Base-by-base conservation (phyloP, 2,888 invertebrate species). In the Agriopis aurantiaria region DNA sequence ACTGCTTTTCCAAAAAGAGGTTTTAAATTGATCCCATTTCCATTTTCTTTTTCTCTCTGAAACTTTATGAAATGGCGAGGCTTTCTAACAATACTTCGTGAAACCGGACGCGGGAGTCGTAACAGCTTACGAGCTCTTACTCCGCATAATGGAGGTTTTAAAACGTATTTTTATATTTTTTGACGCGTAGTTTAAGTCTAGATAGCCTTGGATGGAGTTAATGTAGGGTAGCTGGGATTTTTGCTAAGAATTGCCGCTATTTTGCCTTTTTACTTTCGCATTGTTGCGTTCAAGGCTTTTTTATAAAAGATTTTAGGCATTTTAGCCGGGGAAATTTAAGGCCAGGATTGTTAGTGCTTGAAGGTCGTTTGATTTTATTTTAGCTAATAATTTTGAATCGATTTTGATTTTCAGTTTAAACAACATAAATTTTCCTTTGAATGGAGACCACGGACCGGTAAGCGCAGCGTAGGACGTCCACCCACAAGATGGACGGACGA, bases 151-250 rank as follows among this genome's bases (percentile, higher is more conserved):
- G 73, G 66, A 65, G 72, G 71, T 72, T 76, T 76, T 75, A 75
- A 76, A 72, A 61, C 69, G 72, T 73, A 75, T 73, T 76, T 76
- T 76, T 72, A 76, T 76, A 76, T 76, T 75, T 75, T 75, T 71
- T 71, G 70, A 71, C 65, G 71, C 71, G 67, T 72, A 72, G 73
- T 76, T 70, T 63, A 73, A 73, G 75, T 75, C 73, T 75, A 72
- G 71, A 68, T 71, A 71, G 68, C 71, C 55, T 71, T 59, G 70
- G 65, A 63, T 66, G 63, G 66, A 70, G 63, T 66, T 70, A 70
- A 70, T 70, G 70, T 66, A 66, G 62, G 70, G 58, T 70, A 62
- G 62, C 65, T 62, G 63, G 70, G 70, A 71, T 71, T 66, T 65
- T 59, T 33, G 48, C 57, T 51, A 46, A 66, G 66, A 67, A 67